Evolutionary conservation across 2,113 vertebrate species (phyloP), one percentile per base, ranked within the genome.

Genomic region (Hippocampus zosterae): DNA sequence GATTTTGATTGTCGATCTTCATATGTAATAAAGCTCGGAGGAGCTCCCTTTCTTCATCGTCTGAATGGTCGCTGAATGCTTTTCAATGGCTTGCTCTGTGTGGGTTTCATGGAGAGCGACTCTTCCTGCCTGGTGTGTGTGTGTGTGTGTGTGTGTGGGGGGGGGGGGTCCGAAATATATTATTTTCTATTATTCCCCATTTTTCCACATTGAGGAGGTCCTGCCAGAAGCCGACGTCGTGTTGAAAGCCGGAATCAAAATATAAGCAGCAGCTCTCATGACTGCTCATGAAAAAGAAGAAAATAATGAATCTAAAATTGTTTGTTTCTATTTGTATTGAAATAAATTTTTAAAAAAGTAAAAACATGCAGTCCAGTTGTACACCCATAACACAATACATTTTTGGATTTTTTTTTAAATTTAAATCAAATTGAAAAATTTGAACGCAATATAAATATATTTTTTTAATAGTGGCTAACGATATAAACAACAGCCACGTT

Each of bases 1-100:
- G 97, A 99, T 99, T 99, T 99, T 98, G 97, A 99, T 98, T 98
- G 97, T 98, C 95, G 95, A 98, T 99, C 97, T 99, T 99, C 96
- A 99, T 99, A 98, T 99, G 95, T 99, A 99, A 99, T 99, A 99
- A 99, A 98, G 95, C 96, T 98, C 95, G 93, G 95, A 98, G 96
- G 96, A 94, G 95, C 94, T 94, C 10, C 95, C 93, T 97, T 99
- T 99, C 96, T 99, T 97, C 94, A 93, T 93, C 88, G 91, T 95
- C 95, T 98, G 96, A 98, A 98, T 96, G 95, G 94, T 93, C 93
- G 89, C 92, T 96, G 96, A 99, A 99, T 95, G 97, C 96, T 97
- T 65, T 99, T 98, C 96, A 98, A 97, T 98, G 95, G 96, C 93
- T 92, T 92, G 95, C 95, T 27, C 25, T 29, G 56, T 29, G 56